These are phyloP conservation scores for Tenodera sinensis DNA, from an alignment of 2,888 invertebrate species.

Conservation along the genomic window DNA sequence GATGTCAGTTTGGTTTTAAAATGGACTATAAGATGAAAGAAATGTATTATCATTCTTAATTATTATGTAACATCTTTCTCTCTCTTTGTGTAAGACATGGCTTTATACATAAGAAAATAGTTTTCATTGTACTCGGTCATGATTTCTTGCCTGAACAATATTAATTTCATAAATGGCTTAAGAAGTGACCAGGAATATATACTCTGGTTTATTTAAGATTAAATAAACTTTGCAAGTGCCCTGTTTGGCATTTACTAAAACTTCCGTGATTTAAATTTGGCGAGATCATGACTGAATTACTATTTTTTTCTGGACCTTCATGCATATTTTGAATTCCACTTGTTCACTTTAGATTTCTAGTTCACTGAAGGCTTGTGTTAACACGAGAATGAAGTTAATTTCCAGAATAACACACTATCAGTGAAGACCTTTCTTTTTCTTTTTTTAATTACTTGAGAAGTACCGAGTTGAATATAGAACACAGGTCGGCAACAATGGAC, in stretches of 20 bases:
- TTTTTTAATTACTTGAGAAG: background rate
- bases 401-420: background rate
- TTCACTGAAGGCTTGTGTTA: background rate
- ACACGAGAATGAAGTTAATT: background rate
- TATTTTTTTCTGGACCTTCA: background rate
- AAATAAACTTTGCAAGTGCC: background rate
- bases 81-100: background rate
- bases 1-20: too few relatives aligned
- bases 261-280: background rate
- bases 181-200: background rate
- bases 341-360: background rate
- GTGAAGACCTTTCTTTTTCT: background rate
- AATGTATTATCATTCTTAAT: too few relatives aligned
- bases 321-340: background rate
- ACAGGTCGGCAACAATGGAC: conserved; percentile 29
- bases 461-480: conserved; percentile 6
- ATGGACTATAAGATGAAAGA: too few relatives aligned
- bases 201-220: background rate
- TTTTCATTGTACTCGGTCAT: background rate
- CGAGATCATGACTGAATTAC: background rate
- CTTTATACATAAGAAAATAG: background rate
- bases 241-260: background rate
- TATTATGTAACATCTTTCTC: background rate
- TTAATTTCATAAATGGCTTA: background rate
- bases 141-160: background rate